Evolutionary conservation across 2,113 vertebrate genomes (phyloP).

Genomic region (Neodon shergylaensis): DNA sequence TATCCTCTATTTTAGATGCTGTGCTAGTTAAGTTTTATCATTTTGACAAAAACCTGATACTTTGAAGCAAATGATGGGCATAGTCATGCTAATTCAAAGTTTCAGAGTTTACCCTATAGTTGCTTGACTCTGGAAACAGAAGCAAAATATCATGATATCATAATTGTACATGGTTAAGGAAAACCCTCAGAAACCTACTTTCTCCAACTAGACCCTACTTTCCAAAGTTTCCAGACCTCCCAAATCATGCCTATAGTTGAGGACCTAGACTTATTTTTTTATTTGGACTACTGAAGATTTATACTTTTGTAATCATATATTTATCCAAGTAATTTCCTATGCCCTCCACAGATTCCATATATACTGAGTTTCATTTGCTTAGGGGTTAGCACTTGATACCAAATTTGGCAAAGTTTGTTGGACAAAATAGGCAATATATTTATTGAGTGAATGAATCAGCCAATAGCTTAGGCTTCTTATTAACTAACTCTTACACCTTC

Average conservation of each 20-base stretch:
- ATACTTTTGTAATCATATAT: not conserved
- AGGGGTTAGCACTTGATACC: not conserved
- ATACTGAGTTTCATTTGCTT: not conserved
- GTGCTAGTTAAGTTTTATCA: not conserved
- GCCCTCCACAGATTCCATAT: not conserved
- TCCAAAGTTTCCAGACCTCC: not conserved
- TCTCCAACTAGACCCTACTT: not conserved
- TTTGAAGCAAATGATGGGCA: not conserved
- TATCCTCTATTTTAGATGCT: not conserved
- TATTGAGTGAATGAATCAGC: not conserved
- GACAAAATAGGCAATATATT: not conserved
- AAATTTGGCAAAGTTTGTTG: not conserved
- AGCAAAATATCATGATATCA: not conserved
- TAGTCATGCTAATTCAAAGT: too few relatives aligned
- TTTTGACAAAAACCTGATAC: not conserved
- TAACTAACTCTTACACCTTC: too few relatives aligned
- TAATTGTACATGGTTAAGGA: not conserved
- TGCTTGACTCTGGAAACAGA: not conserved
- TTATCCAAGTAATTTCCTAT: not conserved
- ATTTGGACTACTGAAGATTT: not conserved
- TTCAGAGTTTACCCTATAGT: not conserved
- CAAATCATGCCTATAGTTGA: not conserved
- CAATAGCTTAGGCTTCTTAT: too few relatives aligned
- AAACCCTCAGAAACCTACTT: too few relatives aligned
- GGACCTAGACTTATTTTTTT: not conserved